phyloP scores from a whole-genome alignment of 2,113 vertebrate genomes.

The Enhydra lutris region DNA sequence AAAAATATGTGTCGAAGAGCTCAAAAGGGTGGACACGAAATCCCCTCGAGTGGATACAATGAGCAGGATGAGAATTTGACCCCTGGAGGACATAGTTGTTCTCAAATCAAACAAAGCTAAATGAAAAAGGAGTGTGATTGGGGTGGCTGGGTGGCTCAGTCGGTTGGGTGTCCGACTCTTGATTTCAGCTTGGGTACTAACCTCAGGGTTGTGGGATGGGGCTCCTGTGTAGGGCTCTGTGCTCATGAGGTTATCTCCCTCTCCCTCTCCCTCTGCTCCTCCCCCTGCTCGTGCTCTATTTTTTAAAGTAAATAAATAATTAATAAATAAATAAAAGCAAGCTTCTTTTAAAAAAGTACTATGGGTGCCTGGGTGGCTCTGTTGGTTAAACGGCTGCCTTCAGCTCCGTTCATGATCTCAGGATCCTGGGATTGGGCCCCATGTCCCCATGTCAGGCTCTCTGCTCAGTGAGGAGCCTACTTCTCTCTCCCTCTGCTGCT shows the following conservation, averaged over 20 bases:
- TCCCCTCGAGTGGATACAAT: neutral
- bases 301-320: neutral
- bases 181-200: neutral
- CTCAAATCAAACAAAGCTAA: constrained; percentile 20
- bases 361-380: no score
- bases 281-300: neutral
- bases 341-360: no score
- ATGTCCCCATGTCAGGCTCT: no score
- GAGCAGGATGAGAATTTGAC: neutral
- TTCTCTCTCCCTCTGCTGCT: neutral
- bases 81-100: neutral
- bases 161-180: neutral
- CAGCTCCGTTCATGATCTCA: no score
- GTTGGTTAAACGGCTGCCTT: no score
- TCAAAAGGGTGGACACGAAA: neutral
- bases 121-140: neutral
- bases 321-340: neutral
- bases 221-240: neutral
- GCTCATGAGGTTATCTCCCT: neutral
- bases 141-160: neutral
- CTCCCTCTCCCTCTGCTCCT: neutral
- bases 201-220: neutral
- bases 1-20: neutral
- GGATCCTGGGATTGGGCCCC: no score
- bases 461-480: no score